Percentiles rank a stretch among this genome's conserved stretches.
phyloP scores from a whole-genome alignment of 1,140 invertebrate genomes.

The Mylabris phalerata region DNA sequence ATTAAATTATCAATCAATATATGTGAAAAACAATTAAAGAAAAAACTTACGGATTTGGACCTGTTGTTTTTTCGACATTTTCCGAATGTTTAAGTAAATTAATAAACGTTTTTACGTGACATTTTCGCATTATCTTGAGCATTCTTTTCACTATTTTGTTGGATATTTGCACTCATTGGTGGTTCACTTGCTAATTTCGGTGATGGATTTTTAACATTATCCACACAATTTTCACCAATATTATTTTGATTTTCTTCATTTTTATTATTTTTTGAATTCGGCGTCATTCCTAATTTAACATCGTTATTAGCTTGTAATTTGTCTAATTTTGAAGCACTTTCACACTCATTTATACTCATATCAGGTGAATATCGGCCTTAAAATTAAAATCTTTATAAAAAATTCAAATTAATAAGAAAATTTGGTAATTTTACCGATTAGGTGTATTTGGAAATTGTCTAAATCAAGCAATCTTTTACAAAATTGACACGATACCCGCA shows the following conservation, averaged over 20 bases:
- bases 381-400: not conserved
- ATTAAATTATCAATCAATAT: not conserved
- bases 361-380: conserved; percentile 1
- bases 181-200: conserved; percentile 10
- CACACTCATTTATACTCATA: conserved; percentile 1
- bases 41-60: conserved; percentile 6
- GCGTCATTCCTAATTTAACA: conserved; percentile 5
- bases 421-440: conserved; percentile 22
- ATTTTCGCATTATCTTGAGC: conserved; percentile 4
- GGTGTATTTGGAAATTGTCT: conserved; percentile 26
- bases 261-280: conserved; percentile 1
- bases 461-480: conserved; percentile 24
- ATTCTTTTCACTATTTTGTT: conserved; percentile 2
- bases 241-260: not conserved
- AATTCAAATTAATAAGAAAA: not conserved
- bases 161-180: not conserved
- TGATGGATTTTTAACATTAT: not conserved
- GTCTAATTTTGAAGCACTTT: not conserved
- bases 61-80: not conserved
- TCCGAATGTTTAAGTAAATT: conserved; percentile 5
- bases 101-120: conserved; percentile 6
- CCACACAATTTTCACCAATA: conserved; percentile 1
- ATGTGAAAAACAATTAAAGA: not conserved
- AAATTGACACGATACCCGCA: conserved; percentile 8
- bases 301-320: conserved; percentile 1